Evolutionary conservation across 2,888 invertebrate species (phyloP).

Genomic region (Eupsilia transversa): DNA sequence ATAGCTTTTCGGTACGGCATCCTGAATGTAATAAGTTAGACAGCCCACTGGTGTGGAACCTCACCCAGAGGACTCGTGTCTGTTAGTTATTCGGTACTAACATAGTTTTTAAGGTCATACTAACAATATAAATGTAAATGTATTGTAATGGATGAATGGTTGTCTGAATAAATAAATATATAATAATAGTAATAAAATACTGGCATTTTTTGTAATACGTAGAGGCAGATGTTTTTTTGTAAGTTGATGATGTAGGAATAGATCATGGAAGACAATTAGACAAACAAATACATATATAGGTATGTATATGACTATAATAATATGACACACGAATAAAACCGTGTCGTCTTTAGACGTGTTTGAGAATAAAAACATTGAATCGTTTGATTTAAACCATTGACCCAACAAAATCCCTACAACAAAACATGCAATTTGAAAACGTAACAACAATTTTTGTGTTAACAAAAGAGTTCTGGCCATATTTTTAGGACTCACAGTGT

Average conservation of each 20-base stretch:
- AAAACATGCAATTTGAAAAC: not conserved
- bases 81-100: too few relatives aligned
- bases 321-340: not conserved
- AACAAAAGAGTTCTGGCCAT: not conserved
- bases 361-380: not conserved
- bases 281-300: not conserved
- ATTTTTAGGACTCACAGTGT: conserved; percentile 81
- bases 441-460: not conserved
- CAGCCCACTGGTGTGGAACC: too few relatives aligned
- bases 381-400: not conserved
- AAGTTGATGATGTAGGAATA: not conserved
- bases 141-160: too few relatives aligned
- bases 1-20: too few relatives aligned
- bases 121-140: too few relatives aligned
- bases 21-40: too few relatives aligned
- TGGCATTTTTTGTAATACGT: too few relatives aligned
- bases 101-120: too few relatives aligned
- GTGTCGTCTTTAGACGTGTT: not conserved
- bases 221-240: conserved; percentile 25
- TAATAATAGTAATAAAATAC: too few relatives aligned
- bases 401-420: not conserved
- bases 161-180: too few relatives aligned
- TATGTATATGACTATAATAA: too few relatives aligned
- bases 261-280: not conserved
- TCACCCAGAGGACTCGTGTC: too few relatives aligned